Conservation (phyloP, 2,797 vertebrate genomes). For the Psittacula derbiana region DNA sequence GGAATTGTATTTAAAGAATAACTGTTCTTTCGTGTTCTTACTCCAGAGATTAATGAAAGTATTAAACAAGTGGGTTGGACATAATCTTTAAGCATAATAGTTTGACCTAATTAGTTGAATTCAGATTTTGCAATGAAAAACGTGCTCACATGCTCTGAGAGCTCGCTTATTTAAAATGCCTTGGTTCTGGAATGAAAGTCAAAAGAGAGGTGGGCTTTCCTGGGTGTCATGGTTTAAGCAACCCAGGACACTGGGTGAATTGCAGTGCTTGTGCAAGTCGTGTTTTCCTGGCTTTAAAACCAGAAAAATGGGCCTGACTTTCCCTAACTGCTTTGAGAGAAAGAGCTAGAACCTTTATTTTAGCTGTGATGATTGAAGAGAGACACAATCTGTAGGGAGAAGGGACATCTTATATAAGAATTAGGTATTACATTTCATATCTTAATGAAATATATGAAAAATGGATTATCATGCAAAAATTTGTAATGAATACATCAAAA, state of each 20-base stretch:
- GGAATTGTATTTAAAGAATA: conserved; percentile 50
- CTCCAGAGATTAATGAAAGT: conserved; percentile 47
- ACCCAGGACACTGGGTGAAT: neutral
- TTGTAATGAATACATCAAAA: neutral
- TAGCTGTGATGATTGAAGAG: neutral
- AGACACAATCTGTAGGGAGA: neutral
- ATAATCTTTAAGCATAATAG: conserved; percentile 47
- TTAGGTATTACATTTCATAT: neutral
- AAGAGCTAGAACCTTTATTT: neutral
- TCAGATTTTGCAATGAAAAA: conserved; percentile 28
- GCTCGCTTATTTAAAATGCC: neutral
- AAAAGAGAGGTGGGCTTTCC: neutral
- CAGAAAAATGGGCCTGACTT: neutral
- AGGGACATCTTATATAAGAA: neutral
- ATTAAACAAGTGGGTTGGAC: conserved; percentile 42
- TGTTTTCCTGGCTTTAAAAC: neutral
- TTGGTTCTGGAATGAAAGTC: neutral
- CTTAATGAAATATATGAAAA: neutral
- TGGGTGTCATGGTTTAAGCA: neutral
- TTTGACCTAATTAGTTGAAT: conserved; percentile 57
- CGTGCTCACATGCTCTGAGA: neutral
- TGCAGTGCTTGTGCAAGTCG: neutral
- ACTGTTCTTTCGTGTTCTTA: conserved; percentile 43
- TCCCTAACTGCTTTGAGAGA: neutral
- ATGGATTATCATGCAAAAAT: neutral